phyloP scores from a whole-genome alignment of 2,797 vertebrate species.

The Acanthis flammea region DNA sequence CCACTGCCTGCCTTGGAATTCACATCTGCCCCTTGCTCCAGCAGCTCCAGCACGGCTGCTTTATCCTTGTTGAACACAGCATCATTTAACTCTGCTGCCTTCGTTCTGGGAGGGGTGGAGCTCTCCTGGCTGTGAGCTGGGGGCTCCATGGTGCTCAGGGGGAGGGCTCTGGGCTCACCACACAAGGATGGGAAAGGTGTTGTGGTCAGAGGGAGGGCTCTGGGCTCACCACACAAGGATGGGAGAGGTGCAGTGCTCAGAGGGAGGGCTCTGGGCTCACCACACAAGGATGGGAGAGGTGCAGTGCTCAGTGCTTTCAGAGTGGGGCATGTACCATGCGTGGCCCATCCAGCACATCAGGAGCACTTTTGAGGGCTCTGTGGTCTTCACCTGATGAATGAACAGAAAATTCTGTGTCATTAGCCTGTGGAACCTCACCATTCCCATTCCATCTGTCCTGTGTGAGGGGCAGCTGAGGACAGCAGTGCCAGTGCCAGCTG shows the following conservation, averaged over 20 bases:
- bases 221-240: too few relatives aligned
- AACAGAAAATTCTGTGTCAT: background rate
- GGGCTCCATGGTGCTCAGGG: background rate
- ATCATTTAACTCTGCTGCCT: background rate
- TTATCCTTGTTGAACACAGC: background rate
- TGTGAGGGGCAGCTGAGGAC: background rate
- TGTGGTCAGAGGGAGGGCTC: too few relatives aligned
- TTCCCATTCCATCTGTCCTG: background rate
- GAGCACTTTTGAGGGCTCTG: background rate
- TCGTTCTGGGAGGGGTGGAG: background rate
- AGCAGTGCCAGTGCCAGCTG: background rate
- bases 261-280: background rate
- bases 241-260: background rate
- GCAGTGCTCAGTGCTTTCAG: accelerated
- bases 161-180: background rate
- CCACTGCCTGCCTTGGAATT: conserved; percentile 42
- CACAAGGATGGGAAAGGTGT: background rate
- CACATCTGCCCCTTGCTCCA: conserved; percentile 59
- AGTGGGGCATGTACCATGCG: background rate
- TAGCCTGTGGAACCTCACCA: background rate
- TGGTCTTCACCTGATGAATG: background rate
- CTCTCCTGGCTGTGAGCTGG: background rate
- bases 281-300: too few relatives aligned
- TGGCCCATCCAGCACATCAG: accelerated
- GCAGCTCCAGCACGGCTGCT: background rate